Percentiles rank a stretch among this genome's conserved stretches.
These are phyloP conservation scores for Hylaeus volcanicus DNA, from an alignment of 1,140 invertebrate species.

Conservation along the genomic window DNA sequence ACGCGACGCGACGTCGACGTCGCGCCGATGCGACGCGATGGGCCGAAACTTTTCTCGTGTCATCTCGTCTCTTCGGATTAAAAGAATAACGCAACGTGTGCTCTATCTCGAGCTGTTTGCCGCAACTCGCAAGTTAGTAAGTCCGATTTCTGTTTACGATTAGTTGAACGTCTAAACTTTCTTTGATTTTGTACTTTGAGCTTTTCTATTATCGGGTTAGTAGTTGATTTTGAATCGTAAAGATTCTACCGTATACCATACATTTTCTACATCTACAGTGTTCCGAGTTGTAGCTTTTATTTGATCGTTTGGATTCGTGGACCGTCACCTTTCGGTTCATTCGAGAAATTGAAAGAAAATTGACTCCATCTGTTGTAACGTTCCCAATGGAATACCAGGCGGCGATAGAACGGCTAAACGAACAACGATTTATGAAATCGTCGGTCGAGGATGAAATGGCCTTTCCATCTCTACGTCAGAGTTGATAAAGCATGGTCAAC, in stretches of 20 bases:
- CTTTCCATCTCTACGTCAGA: constrained; percentile 42
- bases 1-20: no score
- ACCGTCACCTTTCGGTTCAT: not conserved
- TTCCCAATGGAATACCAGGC: not conserved
- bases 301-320: not conserved
- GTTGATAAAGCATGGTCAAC: constrained; percentile 44
- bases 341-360: not conserved
- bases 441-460: constrained; percentile 34
- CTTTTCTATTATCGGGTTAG: no score
- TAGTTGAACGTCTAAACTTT: no score
- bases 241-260: no score
- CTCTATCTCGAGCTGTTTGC: not conserved
- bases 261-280: no score
- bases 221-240: no score
- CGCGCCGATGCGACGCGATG: no score
- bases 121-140: no score
- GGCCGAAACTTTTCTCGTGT: not conserved
- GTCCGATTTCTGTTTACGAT: no score
- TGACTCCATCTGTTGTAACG: not conserved
- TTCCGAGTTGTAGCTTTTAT: no score
- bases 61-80: not conserved
- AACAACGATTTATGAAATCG: constrained; percentile 50
- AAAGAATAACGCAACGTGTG: not conserved
- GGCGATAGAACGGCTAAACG: constrained; percentile 7
- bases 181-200: no score